These are phyloP conservation scores for Spicauda simplicius DNA, from an alignment of 2,888 invertebrate species.

Conservation along the genomic window DNA sequence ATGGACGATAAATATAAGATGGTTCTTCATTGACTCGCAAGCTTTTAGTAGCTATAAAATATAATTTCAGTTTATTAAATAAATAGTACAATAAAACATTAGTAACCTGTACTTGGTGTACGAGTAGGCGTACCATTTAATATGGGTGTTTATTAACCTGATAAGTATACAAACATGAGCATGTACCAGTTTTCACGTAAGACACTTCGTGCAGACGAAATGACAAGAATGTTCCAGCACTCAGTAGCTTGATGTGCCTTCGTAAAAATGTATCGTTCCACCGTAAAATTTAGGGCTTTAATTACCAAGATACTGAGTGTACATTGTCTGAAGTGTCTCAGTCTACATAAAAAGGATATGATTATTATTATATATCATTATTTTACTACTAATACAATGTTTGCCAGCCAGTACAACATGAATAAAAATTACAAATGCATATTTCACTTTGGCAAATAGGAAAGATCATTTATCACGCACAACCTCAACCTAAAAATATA, in stretches of 20 bases:
- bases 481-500: slow-evolving; percentile 49
- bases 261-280: neutral
- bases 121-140: neutral
- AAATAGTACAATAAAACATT: too few species aligned
- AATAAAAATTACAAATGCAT: slow-evolving; percentile 73
- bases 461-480: slow-evolving; percentile 56
- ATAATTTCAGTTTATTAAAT: too few species aligned
- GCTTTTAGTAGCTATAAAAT: too few species aligned
- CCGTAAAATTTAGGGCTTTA: neutral
- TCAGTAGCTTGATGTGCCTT: neutral
- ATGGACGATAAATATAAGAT: too few species aligned
- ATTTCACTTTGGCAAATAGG: slow-evolving; percentile 74
- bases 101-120: too few species aligned
- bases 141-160: neutral
- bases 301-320: neutral
- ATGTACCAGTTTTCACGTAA: slow-evolving; percentile 68
- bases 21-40: too few species aligned
- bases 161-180: slow-evolving; percentile 54
- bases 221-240: neutral
- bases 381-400: slow-evolving; percentile 55
- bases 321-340: neutral
- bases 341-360: slow-evolving; percentile 68
- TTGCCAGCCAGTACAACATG: slow-evolving; percentile 66
- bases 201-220: neutral
- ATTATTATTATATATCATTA: slow-evolving; percentile 49